These are phyloP conservation scores for Tuberolachnus salignus DNA, from an alignment of 2,888 invertebrate species.

Conservation along the genomic window DNA sequence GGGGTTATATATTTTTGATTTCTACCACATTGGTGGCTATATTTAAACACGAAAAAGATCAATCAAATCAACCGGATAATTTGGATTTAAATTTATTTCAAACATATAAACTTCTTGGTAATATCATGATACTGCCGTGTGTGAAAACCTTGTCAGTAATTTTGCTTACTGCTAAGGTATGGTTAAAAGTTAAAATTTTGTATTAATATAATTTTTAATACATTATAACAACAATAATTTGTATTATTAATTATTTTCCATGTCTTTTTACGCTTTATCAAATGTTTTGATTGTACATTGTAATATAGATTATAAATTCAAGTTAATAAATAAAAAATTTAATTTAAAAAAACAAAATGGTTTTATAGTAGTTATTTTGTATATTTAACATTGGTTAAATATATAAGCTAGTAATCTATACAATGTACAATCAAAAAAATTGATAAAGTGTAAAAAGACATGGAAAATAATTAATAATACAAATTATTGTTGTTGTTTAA, in stretches of 20 bases:
- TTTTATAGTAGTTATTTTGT: too few species aligned
- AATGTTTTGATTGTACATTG: not conserved
- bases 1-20: constrained; percentile 90
- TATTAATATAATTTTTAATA: not conserved
- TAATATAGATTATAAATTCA: not conserved
- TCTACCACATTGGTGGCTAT: constrained; percentile 75
- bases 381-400: not conserved
- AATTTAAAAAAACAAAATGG: too few species aligned
- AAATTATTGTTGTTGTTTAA: too few species aligned
- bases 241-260: too few species aligned
- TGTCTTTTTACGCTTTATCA: not conserved
- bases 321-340: not conserved
- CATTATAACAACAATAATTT: too few species aligned
- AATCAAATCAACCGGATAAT: constrained; percentile 43
- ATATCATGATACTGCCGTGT: constrained; percentile 82
- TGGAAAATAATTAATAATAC: too few species aligned
- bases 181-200: not conserved
- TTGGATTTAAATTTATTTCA: constrained; percentile 63
- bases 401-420: not conserved
- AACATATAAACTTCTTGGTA: constrained; percentile 82
- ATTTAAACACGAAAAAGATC: constrained; percentile 59
- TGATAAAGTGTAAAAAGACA: not conserved
- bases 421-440: not conserved
- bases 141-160: constrained; percentile 80
- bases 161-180: constrained; percentile 71